Evolutionary conservation across 35 echinoderm and acorn worm species (phyloP), one percentile per base, ranked within the genome.

Genomic region (Hemicentrotus pulcherrimus): DNA sequence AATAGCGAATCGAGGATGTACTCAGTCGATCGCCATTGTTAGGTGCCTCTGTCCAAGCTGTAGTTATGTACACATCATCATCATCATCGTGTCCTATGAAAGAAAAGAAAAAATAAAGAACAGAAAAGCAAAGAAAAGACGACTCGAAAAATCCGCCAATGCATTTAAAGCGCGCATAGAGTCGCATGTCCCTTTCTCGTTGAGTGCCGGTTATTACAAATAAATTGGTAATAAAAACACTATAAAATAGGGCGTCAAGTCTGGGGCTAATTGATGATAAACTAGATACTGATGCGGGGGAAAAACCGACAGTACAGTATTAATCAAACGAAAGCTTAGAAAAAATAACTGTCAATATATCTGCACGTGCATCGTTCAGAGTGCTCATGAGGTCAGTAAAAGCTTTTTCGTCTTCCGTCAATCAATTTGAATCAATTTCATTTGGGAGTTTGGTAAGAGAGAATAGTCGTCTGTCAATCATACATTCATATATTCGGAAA

Each of bases 31-130:
- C 46, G 32, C 88, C 24, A 18, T 90, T 90, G 88, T 90, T 45
- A 4, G 31, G 46, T 9, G 31, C 19, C 88, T 32, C 16, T 90
- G 16, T 33, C 31, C 88, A n/a, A 78, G 88, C 88, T 90, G 32
- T 33, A 90, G 32, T 90, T 45, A 90, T 90, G 88, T 90, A 90
- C 88, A 90, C 88, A 90, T 90, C 88, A 90, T 88, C 88, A 90
- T 88, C 86, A 88, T 90, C 32, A 90, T 47, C 24, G 32, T 90
- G 32, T 45, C 88, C 14, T 28, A 90, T 45, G 88, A 90, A 28
- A 78, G 28, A 71, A 47, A 47, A 90, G 88, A 47, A 90, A 90
- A 35, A 19, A 19, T 31, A 88, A 35, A 47, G 88, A 90, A 90
- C 9, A 90, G 46, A 90, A 0, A 90, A 90, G 45, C 7, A 90